A percentile compares a stretch with the other conserved stretches of the same genome.
Conservation (phyloP, 2,113 vertebrate genomes). For the Halcyon malimbica region DNA sequence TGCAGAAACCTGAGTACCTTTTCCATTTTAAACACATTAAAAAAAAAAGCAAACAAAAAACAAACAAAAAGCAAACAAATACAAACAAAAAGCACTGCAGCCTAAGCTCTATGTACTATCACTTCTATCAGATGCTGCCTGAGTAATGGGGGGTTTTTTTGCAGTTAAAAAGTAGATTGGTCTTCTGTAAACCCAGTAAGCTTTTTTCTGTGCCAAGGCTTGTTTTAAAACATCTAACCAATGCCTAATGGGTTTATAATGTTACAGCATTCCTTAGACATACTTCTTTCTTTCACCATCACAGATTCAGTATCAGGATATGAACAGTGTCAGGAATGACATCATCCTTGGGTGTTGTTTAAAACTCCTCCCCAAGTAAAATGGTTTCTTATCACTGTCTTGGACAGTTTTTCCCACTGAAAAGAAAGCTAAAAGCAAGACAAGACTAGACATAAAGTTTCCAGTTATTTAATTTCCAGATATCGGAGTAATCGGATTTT, state of each 20-base stretch:
- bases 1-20: slow-evolving; percentile 23
- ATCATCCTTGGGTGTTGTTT: slow-evolving; percentile 37
- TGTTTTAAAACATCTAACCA: slow-evolving; percentile 20
- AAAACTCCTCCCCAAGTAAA: slow-evolving; percentile 57
- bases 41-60: not conserved
- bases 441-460: slow-evolving; percentile 44
- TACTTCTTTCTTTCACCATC: not conserved
- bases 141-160: not conserved
- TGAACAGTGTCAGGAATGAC: slow-evolving; percentile 31
- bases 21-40: not conserved
- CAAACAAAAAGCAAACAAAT: no score
- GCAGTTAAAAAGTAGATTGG: not conserved
- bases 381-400: slow-evolving; percentile 63
- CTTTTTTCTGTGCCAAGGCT: slow-evolving; percentile 12
- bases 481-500: slow-evolving; percentile 46
- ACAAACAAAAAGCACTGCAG: no score
- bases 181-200: not conserved
- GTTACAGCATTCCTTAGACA: not conserved
- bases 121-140: not conserved
- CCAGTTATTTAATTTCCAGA: slow-evolving; percentile 22
- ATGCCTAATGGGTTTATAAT: not conserved
- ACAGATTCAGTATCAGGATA: slow-evolving; percentile 20
- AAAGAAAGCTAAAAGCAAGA: slow-evolving; percentile 51
- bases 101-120: not conserved
- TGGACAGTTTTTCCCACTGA: slow-evolving; percentile 32